These are phyloP conservation scores for Spodoptera littoralis DNA, from an alignment of 2,888 invertebrate genomes.

Conservation along the genomic window DNA sequence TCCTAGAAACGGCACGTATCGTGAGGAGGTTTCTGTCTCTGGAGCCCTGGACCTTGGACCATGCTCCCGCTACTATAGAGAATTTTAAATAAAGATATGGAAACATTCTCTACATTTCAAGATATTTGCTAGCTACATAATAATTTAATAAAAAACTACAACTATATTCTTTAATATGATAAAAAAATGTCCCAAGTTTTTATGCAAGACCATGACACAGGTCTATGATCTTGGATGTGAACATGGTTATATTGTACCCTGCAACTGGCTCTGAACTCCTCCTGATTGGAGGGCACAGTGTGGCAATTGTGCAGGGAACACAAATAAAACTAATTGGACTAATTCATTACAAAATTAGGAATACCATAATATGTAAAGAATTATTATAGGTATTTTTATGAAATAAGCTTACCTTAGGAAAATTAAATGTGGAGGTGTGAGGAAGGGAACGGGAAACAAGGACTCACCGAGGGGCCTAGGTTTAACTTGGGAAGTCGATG, in stretches of 20 bases:
- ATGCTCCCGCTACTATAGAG: too few relatives aligned
- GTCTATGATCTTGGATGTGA: conserved; percentile 65
- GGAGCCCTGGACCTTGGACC: too few relatives aligned
- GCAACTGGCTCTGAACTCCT: conserved; percentile 52
- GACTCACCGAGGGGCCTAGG: conserved; percentile 82
- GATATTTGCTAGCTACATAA: too few relatives aligned
- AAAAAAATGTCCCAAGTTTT: conserved; percentile 63
- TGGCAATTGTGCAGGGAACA: conserved; percentile 57
- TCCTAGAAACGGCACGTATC: too few relatives aligned
- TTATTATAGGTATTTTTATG: background rate
- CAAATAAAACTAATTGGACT: too few relatives aligned
- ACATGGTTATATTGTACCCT: conserved; percentile 67
- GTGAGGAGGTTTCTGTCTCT: too few relatives aligned
- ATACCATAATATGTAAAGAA: too few relatives aligned
- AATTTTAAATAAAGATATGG: too few relatives aligned
- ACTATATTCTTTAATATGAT: background rate
- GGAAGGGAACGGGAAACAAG: conserved; percentile 55
- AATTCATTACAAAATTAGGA: too few relatives aligned
- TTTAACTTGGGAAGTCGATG: conserved; percentile 52
- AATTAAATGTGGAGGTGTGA: background rate
- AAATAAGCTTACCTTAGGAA: conserved; percentile 13
- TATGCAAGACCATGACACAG: conserved; percentile 64
- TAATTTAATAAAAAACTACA: too few relatives aligned
- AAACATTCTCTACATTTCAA: too few relatives aligned
- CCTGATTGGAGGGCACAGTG: conserved; percentile 50